Evolutionary conservation across 2,888 invertebrate genomes (phyloP), one percentile per base, ranked within the genome.

Genomic region (Drosophila eohydei): DNA sequence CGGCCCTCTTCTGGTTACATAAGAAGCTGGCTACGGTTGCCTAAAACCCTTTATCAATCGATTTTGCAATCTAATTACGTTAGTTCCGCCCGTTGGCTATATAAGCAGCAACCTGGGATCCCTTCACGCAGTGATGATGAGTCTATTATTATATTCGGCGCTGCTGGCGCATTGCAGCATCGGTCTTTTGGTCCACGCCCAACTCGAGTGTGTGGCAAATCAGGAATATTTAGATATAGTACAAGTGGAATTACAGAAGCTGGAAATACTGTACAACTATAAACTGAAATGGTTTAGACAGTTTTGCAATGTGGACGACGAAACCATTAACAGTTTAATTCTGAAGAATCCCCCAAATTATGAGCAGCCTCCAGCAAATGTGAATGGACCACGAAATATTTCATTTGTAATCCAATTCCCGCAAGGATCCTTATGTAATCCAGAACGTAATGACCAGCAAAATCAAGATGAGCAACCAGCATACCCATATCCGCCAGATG

Each of bases 81-180:
- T 14, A 2, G 55, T 3, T 32, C 30, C 36, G 36, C 21, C 2
- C 4, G 4, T 36, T 36, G 11, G 36, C 44, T 62, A 62, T 62
- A 62, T 46, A 62, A 62, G 36, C 21, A 3, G 16, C 2, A 44
- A 11, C 11, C 11, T 1, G 1, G 1, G 11, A 8, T 1, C 11
- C 6, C 8, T 8, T 12, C 4, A 36, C 16, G n/a, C 55, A 61
- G 57, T 62, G 5, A 44, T 21, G 44, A 62, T 62, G 46, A n/a
- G 44, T n/a, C 8, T 14, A 1, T 5, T 38, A 38, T 12, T 57
- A 11, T 57, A 36, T 44, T 44, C 38, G 4, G 44, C 14, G 28
- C 43, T 73, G n/a, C 44, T 73, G 32, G 36, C 54, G 40, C 54
- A 67, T n/a, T 41, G 40, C 9, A 34, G 21, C n/a, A 28, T 44